Percentiles rank a stretch among this genome's conserved stretches.
Conservation (phyloP, 92 coral and sea anemone species). For the Anthopleura xanthogrammica region DNA sequence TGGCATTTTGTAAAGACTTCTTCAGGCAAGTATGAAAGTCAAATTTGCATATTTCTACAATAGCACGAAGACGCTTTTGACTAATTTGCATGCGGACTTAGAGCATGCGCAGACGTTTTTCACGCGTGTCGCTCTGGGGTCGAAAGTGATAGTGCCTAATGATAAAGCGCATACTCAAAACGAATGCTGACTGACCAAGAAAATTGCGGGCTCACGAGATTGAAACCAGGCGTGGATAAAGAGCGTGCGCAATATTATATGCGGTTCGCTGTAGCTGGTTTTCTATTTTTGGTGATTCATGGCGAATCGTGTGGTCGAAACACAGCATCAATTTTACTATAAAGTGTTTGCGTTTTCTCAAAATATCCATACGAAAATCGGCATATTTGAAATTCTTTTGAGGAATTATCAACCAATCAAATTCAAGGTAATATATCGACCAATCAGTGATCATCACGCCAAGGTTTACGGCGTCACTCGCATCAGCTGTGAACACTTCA, state of each 20-base stretch:
- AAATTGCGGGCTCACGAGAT: background rate
- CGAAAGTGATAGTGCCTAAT: background rate
- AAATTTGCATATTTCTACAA: too few relatives aligned
- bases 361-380: too few relatives aligned
- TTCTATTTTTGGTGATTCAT: too few relatives aligned
- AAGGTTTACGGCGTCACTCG: background rate
- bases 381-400: background rate
- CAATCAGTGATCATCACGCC: background rate
- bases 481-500: background rate
- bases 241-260: background rate
- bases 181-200: background rate
- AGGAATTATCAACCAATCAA: background rate
- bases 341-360: too few relatives aligned
- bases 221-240: background rate
- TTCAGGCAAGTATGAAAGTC: too few relatives aligned
- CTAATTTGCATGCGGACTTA: too few relatives aligned
- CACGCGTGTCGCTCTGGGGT: background rate
- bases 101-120: too few relatives aligned
- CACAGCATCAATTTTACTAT: too few relatives aligned
- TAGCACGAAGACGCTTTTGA: too few relatives aligned
- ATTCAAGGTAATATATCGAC: background rate
- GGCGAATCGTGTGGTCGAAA: too few relatives aligned
- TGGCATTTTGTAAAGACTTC: too few relatives aligned
- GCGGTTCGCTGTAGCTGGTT: too few relatives aligned
- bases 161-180: background rate